Evolutionary conservation across 2,888 invertebrate species (phyloP), one percentile per base, ranked within the genome.

Genomic region (Machimus rusticus): DNA sequence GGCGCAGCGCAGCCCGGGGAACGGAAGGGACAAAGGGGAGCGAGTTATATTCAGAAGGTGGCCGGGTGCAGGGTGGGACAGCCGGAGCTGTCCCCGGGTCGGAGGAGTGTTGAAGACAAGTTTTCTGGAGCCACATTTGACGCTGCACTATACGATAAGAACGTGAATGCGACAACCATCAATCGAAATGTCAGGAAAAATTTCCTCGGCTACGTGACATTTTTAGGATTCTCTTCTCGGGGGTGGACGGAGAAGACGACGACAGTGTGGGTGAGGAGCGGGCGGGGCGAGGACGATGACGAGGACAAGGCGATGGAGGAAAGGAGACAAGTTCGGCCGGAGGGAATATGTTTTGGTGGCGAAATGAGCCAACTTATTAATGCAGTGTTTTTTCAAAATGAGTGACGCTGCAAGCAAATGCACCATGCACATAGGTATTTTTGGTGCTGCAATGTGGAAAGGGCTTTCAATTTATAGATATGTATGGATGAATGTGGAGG

Each of bases 151-250:
- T 66, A 74, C 85, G 74, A 85, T 85, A 85, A 85, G 85, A 85
- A 85, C 85, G 86, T 79, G 86, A 86, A 86, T 86, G 78, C 86
- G 86, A 86, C 86, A 86, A 86, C 86, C 78, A 78, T 86, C 86
- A 86, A 86, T 86, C 78, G 86, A 86, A 85, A 78, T 86, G 86
- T 86, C 77, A 86, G 78, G 78, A 79, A 79, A 86, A 86, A 77
- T 86, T 86, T 86, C 34, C 78, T 85, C 74, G 85, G 43, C 74
- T 85, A 85, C 85, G 85, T 85, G 85, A 85, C 74, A 85, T 85
- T 85, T 85, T 74, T 74, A 74, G 85, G 74, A 85, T 85, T 85
- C 46, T 46, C 31, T 34, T 85, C 31, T 46, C 23, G 12, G 74
- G 28, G 46, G n/a, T 51, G 51, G 51, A n/a, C 19, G 51, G n/a